Conservation (phyloP, 2,888 invertebrate genomes). For the Orthonevra nobilis region DNA sequence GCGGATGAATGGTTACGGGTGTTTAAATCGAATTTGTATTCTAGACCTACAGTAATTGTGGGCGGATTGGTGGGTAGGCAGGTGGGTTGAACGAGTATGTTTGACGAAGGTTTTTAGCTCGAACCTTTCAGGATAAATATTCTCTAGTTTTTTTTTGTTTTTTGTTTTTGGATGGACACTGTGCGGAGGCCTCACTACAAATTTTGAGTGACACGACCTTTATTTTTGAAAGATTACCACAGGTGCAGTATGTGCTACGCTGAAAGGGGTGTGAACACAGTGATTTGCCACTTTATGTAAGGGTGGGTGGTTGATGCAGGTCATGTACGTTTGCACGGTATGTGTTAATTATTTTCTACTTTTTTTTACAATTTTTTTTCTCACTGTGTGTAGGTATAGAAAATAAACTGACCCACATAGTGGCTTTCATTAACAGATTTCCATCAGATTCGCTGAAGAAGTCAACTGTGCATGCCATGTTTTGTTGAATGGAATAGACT, state of each 20-base stretch:
- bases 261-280: slow-evolving; percentile 38
- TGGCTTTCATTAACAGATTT: slow-evolving; percentile 41
- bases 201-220: slow-evolving; percentile 44
- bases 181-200: slow-evolving; percentile 24
- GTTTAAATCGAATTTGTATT: slow-evolving; percentile 67
- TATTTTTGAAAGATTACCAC: slow-evolving; percentile 31
- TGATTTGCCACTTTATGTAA: slow-evolving; percentile 46
- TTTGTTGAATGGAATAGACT: slow-evolving; percentile 24
- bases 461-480: background rate
- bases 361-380: background rate
- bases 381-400: slow-evolving; percentile 21
- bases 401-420: slow-evolving; percentile 25
- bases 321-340: slow-evolving; percentile 44
- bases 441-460: slow-evolving; percentile 16
- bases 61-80: slow-evolving; percentile 59
- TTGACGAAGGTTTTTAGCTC: slow-evolving; percentile 53
- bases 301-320: slow-evolving; percentile 32
- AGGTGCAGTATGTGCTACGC: background rate
- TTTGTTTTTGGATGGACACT: too few relatives aligned
- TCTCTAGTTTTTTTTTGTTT: slow-evolving; percentile 14
- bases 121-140: slow-evolving; percentile 30
- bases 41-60: slow-evolving; percentile 69
- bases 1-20: slow-evolving; percentile 23
- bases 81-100: slow-evolving; percentile 44
- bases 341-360: slow-evolving; percentile 14